These are phyloP conservation scores for Parapsyche elsis DNA, from an alignment of 1,140 invertebrate genomes.

Conservation along the genomic window DNA sequence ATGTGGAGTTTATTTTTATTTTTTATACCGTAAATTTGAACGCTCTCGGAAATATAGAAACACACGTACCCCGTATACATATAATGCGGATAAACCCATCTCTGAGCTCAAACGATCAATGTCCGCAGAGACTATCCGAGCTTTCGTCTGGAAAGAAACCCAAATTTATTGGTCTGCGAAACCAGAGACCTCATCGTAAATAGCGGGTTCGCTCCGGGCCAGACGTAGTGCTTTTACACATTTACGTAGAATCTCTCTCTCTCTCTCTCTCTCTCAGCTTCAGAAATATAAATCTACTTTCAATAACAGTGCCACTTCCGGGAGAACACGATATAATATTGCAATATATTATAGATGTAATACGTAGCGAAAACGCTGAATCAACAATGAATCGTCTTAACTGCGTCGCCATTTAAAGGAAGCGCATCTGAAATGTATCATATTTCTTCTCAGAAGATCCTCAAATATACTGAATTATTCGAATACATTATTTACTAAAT, in stretches of 20 bases:
- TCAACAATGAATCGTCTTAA: no score
- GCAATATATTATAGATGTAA: no score
- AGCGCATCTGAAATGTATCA: no score
- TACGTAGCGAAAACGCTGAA: not conserved
- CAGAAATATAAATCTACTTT: not conserved
- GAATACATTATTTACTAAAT: no score
- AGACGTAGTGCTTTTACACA: not conserved
- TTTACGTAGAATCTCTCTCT: not conserved
- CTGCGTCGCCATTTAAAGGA: no score
- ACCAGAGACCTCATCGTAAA: constrained; percentile 53
- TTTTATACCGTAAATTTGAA: no score
- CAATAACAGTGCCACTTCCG: not conserved
- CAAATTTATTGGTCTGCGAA: constrained; percentile 55
- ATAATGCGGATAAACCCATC: not conserved
- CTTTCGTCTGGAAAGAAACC: constrained; percentile 50
- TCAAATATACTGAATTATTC: no score
- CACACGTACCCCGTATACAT: not conserved
- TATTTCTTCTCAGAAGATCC: no score
- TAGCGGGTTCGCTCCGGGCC: constrained; percentile 20
- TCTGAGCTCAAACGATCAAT: not conserved
- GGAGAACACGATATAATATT: not conserved
- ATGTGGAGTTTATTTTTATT: no score
- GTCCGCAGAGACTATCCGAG: constrained; percentile 24
- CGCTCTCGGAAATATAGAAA: not conserved
- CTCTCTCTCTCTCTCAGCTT: no score